phyloP scores from a whole-genome alignment of 2,888 invertebrate species.

The Lathronympha strigana region DNA sequence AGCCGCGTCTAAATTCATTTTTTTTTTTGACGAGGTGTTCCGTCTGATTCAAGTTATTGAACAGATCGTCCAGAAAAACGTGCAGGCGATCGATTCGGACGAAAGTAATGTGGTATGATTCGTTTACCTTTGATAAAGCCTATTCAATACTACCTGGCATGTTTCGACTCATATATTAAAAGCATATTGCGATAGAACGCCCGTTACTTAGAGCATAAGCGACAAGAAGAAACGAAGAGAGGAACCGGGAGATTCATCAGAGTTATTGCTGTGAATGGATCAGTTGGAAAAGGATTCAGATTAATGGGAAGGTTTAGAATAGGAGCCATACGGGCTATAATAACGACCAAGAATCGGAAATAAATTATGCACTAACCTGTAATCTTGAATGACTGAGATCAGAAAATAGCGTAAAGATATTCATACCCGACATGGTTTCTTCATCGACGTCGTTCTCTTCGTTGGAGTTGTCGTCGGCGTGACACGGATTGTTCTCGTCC shows the following conservation, averaged over 20 bases:
- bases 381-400: no score
- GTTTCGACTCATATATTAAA: not conserved
- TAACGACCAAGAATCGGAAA: no score
- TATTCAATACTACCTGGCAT: constrained; percentile 16
- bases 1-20: no score
- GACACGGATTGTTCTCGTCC: constrained; percentile 82
- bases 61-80: no score
- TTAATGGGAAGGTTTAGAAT: no score
- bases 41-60: no score
- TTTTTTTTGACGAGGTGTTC: no score
- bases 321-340: not conserved
- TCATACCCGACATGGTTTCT: constrained; percentile 91
- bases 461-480: constrained; percentile 87
- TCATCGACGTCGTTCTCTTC: constrained; percentile 95
- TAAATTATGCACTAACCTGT: no score
- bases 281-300: not conserved
- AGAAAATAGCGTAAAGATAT: not conserved
- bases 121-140: not conserved
- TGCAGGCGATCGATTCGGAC: no score
- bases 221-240: constrained; percentile 5
- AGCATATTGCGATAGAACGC: not conserved
- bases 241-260: constrained; percentile 21
- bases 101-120: no score
- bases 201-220: not conserved
- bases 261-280: not conserved